Percentiles rank a stretch among this genome's conserved stretches.
Evolutionary conservation across 2,797 vertebrate genomes (phyloP).

Genomic region (Macropodus opercularis): DNA sequence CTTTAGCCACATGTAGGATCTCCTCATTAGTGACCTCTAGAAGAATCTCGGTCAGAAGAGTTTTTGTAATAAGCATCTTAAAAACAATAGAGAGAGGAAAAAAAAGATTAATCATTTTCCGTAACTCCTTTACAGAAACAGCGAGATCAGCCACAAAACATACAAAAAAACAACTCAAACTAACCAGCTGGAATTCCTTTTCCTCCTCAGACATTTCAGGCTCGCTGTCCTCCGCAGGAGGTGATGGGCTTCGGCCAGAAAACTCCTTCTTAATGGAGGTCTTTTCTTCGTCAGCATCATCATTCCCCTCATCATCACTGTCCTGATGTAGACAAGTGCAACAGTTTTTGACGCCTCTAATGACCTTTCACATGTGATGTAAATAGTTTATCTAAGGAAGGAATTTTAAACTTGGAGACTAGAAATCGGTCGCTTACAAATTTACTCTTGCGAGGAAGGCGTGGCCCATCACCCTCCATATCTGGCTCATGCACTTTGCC

Average conservation of each 20-base stretch:
- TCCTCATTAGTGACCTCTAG: conserved; percentile 98
- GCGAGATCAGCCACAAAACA: background rate
- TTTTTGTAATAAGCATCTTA: conserved; percentile 97
- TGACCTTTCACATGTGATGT: background rate
- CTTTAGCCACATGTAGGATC: conserved; percentile 93
- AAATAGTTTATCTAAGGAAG: background rate
- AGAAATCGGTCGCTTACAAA: conserved; percentile 87
- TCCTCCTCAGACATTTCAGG: conserved; percentile 98
- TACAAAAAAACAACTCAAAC: conserved; percentile 32
- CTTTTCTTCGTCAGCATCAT: conserved; percentile 81
- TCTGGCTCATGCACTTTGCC: conserved; percentile 81
- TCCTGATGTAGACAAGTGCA: conserved; percentile 70
- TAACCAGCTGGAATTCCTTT: conserved; percentile 94
- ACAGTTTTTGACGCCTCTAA: background rate
- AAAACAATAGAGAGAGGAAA: background rate
- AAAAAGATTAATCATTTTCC: background rate
- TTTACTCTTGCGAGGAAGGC: conserved; percentile 96
- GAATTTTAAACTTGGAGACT: background rate
- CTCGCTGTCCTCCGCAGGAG: conserved; percentile 92
- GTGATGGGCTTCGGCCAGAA: conserved; percentile 87
- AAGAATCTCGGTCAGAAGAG: conserved; percentile 95
- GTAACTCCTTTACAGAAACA: background rate
- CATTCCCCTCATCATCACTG: conserved; percentile 86
- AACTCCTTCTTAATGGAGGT: conserved; percentile 74
- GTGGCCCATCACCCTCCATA: conserved; percentile 87